Evolutionary conservation across 2,888 invertebrate genomes (phyloP), one percentile per base, ranked within the genome.

Genomic region (Nasonia oneida): DNA sequence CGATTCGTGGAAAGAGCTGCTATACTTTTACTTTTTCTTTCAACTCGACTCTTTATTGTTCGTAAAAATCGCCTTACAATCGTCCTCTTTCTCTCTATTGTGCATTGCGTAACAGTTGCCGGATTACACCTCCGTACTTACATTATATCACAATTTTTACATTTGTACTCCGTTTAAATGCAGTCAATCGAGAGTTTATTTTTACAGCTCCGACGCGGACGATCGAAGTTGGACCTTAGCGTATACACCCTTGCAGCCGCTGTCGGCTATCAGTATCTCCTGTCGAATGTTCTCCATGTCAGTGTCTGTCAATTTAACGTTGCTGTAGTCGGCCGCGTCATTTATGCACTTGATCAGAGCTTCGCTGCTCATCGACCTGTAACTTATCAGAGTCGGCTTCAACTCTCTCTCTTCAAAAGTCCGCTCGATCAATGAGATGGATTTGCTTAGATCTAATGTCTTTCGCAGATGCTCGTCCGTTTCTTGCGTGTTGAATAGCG

Each of bases 191-290:
- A 18, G 2, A 37, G n/a, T 42, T 57, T 37, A 81, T 79, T 57
- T 74, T 76, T 82, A 82, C 50, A 76, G 5, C 39, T 77, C 23
- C 1, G 70, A 73, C 2, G 70, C 64, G 12, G 57, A 53, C 8
- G n/a, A 61, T 0, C 57, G 18, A 47, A 87, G 81, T 70, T 90
- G 90, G 74, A 93, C 90, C 86, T 93, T 92, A 0, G 92, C 89
- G 37, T 91, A 89, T 39, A 92, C 92, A 61, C 93, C 91, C 78
- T 93, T 93, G 67, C 93, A 93, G 4, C 93, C 93, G 76, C 89
- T 90, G 29, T 90, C 88, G 2, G 88, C 80, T 3, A 14, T 42
- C 14, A 90, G n/a, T 23, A 93, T 88, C 79, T 88, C 87, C 10
- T 88, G 73, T 37, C 88, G 90, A 37, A 93, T 87, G 71, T 89